Conservation (phyloP, 2,113 vertebrate genomes). For the Numida meleagris region DNA sequence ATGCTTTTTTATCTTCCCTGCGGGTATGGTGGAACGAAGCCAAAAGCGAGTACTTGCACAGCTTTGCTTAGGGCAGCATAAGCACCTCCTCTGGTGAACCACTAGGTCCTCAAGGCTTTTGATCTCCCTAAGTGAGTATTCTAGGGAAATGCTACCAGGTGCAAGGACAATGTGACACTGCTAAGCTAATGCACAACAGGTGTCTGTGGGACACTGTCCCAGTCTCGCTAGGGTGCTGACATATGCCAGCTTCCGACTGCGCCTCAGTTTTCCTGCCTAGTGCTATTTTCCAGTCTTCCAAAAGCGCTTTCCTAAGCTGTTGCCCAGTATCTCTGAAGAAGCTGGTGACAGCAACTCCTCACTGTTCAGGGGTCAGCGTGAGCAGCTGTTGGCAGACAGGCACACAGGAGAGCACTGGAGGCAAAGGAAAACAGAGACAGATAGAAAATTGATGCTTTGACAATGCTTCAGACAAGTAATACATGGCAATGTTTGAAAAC, state of each 20-base stretch:
- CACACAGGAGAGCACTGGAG: neutral
- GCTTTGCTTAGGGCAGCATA: neutral
- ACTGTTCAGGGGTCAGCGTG: too few relatives aligned
- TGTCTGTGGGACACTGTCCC: neutral
- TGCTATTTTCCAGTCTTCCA: neutral
- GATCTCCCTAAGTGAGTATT: neutral
- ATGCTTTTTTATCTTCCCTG: neutral
- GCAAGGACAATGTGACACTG: neutral
- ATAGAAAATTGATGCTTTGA: neutral
- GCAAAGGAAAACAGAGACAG: neutral
- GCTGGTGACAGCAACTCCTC: neutral
- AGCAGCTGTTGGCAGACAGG: neutral
- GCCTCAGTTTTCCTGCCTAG: neutral
- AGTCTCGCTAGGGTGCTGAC: neutral
- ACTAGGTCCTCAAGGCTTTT: neutral
- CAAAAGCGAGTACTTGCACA: neutral
- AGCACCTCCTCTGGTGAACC: slow-evolving; percentile 3
- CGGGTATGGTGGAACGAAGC: neutral
- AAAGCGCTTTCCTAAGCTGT: neutral
- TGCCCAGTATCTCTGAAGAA: neutral
- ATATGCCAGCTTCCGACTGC: neutral
- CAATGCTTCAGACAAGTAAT: neutral
- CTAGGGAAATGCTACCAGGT: neutral
- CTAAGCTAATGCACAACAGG: neutral
- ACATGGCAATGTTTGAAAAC: neutral